Evolutionary conservation across 35 echinoderm and acorn worm species (phyloP), one percentile per base, ranked within the genome.

Genomic region (Hemicentrotus pulcherrimus): DNA sequence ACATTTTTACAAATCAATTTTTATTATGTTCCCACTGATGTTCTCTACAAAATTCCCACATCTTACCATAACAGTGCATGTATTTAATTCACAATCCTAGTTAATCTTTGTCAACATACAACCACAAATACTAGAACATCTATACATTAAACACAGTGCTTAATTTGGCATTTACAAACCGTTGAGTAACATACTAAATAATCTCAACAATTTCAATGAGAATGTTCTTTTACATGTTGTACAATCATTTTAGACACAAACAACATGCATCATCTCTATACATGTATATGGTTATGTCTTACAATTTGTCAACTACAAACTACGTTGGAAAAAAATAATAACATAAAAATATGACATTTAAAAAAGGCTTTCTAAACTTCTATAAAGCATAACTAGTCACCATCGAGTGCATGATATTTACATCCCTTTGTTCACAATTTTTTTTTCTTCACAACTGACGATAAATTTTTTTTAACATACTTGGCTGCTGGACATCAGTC

Each of bases 1-100:
- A 78, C 65, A 78, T 78, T 78, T 78, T 78, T 78, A 78, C 65
- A 78, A 78, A 78, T 78, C 65, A 78, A 78, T 78, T 78, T 59
- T 78, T 28, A 78, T 78, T 78, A 28, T 78, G 15, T 78, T 78
- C 65, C 65, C 65, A 78, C 65, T 78, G 28, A 78, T n/a, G 7
- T 78, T 78, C 65, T 78, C 28, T 78, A 78, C 65, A 78, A 78
- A 78, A 78, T 78, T n/a, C 65, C 65, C 65, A 78, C 65, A 78
- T 78, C 0, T 22, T 78, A 78, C 65, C 65, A n/a, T 78, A 78
- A 6, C 65, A 78, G 65, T 78, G 65, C 65, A 78, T 78, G 11
- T 59, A 41, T 6, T 78, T 22, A 28, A 78, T 78, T 78, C 22
- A 78, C 65, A 78, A 78, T 78, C 65, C 65, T 78, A 78, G 65